These are phyloP conservation scores for Salvelinus alpinus DNA, from an alignment of 2,113 vertebrate genomes.

Conservation along the genomic window DNA sequence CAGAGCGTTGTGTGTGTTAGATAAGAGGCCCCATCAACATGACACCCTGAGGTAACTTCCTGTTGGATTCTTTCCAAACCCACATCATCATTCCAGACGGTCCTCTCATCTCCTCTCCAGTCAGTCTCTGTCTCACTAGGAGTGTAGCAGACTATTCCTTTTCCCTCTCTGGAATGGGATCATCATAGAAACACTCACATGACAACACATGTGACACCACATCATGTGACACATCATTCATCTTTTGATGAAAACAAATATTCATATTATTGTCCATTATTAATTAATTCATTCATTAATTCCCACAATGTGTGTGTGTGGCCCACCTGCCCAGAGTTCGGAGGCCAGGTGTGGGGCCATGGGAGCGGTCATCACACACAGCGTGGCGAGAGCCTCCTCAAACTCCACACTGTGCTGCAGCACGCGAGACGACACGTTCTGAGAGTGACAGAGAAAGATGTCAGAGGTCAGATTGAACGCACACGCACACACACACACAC, in stretches of 20 bases:
- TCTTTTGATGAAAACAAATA: too few relatives aligned
- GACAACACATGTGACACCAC: too few relatives aligned
- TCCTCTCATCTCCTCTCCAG: not conserved
- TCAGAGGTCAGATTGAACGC: not conserved
- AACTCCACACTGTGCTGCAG: constrained; percentile 87
- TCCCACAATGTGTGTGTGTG: constrained; percentile 1
- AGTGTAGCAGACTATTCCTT: not conserved
- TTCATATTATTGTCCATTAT: too few relatives aligned
- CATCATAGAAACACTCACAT: too few relatives aligned
- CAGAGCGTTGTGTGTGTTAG: not conserved
- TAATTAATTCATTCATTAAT: not conserved
- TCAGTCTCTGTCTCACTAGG: not conserved
- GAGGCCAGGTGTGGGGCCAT: constrained; percentile 91
- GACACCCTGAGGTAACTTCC: constrained; percentile 14
- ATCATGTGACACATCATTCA: too few relatives aligned
- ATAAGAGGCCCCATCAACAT: constrained; percentile 6
- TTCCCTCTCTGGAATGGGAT: too few relatives aligned
- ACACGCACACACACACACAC: not conserved
- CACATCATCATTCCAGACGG: not conserved
- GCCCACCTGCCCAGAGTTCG: constrained; percentile 95
- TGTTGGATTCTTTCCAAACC: not conserved
- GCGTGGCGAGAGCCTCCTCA: constrained; percentile 85
- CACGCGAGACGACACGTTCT: constrained; percentile 80
- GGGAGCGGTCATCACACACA: constrained; percentile 87
- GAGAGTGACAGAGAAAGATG: constrained; percentile 20